Evolutionary conservation across 1,140 invertebrate genomes (phyloP), one percentile per base, ranked within the genome.

Genomic region (Ceratoteleas bidentatus): DNA sequence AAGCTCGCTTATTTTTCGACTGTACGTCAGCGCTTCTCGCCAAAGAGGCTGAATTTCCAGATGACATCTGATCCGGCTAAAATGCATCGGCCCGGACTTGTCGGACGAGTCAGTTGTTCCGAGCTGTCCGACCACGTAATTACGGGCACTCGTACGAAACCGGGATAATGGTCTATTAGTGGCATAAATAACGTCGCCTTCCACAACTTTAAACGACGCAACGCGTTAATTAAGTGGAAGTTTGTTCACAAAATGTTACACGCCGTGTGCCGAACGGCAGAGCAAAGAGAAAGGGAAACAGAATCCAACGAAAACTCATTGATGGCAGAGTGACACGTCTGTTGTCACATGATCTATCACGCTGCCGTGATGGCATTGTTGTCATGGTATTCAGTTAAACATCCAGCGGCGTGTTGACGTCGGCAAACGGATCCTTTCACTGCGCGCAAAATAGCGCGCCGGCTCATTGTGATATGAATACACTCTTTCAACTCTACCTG

Each of bases 231-330:
- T 75, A 75, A 81, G 65, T 24, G 53, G n/a, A 66, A 75, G 58
- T 69, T 75, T 75, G 50, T 47, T 40, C n/a, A 47, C 33, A 64
- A 60, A 60, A 50, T 38, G 57, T 76, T 66, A 40, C 32, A 62
- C 24, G 64, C 69, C 68, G 75, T 78, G 75, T 78, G 52, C 65
- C 47, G 58, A 73, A 70, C 65, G 62, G n/a, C 56, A 50, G 49
- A n/a, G 68, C 36, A 73, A 82, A 72, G 64, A 64, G 69, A 74
- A 58, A 73, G 58, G 74, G 69, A 76, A 72, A 66, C 50, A 58
- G 47, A 70, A 54, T 62, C 54, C 54, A 83, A 83, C 65, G 81
- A 83, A 78, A 83, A 78, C 78, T 81, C 75, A 79, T 78, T 74
- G 74, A 78, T 69, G 73, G 50, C 33, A 36, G 43, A 40, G 43